Evolutionary conservation across 2,113 vertebrate genomes (phyloP).

Genomic region (Phyllostomus hastatus): DNA sequence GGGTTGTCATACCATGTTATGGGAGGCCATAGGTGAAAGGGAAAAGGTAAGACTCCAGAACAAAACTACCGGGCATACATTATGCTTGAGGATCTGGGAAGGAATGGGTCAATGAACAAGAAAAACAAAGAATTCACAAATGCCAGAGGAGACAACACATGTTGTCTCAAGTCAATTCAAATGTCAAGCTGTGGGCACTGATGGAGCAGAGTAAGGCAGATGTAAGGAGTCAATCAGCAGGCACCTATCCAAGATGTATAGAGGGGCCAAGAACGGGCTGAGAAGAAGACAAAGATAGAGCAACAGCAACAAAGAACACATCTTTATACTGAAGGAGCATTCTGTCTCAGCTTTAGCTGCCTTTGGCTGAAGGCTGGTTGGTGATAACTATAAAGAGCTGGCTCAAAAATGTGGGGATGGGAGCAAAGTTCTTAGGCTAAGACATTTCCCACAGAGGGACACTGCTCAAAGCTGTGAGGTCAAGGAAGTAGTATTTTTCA

Average conservation of each 20-base stretch:
- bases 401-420: background rate
- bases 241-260: background rate
- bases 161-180: background rate
- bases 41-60: background rate
- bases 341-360: background rate
- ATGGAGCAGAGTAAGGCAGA: background rate
- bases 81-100: background rate
- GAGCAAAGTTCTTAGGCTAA: background rate
- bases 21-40: background rate
- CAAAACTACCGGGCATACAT: background rate
- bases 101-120: background rate
- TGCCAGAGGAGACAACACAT: background rate
- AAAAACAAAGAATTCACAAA: background rate
- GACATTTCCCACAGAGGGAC: background rate
- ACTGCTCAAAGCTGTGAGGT: background rate
- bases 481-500: background rate
- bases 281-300: background rate
- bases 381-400: background rate
- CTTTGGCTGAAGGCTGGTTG: background rate
- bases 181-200: background rate
- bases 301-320: background rate
- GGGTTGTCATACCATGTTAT: background rate
- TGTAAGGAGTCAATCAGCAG: background rate
- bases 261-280: background rate
- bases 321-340: background rate